These are phyloP conservation scores for Pseudonaja textilis DNA, from an alignment of 2,113 vertebrate genomes.

Conservation along the genomic window DNA sequence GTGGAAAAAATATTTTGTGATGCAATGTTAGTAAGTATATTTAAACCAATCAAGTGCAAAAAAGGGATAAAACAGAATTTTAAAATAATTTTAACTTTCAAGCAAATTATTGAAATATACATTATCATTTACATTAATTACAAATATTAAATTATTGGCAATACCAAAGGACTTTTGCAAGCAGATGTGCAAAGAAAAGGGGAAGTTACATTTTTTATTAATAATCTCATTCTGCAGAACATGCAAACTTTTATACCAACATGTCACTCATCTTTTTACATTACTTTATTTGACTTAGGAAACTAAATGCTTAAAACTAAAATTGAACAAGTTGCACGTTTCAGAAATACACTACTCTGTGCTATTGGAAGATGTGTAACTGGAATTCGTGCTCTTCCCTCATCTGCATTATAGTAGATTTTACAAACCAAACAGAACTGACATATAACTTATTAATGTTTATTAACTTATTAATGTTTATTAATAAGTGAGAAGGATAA, in stretches of 20 bases:
- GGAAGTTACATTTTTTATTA: not conserved
- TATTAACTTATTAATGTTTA: not conserved
- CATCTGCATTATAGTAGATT: not conserved
- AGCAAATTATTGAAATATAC: not conserved
- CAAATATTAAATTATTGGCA: not conserved
- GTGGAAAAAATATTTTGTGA: not conserved
- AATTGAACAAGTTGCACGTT: not conserved
- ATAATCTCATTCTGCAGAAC: not conserved
- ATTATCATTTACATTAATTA: not conserved
- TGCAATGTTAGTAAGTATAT: not conserved
- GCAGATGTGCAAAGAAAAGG: not conserved
- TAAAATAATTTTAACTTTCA: not conserved
- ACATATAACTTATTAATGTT: not conserved
- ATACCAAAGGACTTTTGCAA: not conserved
- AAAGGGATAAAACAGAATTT: not conserved
- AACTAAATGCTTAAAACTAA: not conserved
- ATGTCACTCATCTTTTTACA: not conserved
- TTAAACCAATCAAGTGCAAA: not conserved
- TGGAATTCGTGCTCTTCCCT: not conserved
- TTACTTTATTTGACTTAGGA: not conserved
- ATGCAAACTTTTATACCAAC: not conserved
- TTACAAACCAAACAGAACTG: not conserved
- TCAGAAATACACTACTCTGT: not conserved
- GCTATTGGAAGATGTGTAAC: not conserved
- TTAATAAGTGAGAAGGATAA: not conserved